Conservation (phyloP, 2,797 vertebrate genomes). For the Onychomys leucogaster region DNA sequence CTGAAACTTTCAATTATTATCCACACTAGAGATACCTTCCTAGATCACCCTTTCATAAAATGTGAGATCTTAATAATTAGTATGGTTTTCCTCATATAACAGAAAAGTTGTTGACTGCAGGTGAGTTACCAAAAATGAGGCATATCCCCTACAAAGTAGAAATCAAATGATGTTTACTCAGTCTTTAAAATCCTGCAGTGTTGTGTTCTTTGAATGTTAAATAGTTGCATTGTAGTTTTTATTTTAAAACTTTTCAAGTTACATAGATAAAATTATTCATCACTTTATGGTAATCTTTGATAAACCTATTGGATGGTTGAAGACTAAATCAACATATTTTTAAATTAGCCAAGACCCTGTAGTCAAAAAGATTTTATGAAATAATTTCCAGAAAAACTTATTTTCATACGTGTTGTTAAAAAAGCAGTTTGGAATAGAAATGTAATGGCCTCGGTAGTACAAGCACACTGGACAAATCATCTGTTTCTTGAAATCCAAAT, state of each 20-base stretch:
- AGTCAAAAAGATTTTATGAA: conserved; percentile 51
- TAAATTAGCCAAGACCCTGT: background rate
- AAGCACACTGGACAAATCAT: background rate
- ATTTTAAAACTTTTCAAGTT: background rate
- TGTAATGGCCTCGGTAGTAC: background rate
- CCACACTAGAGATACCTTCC: background rate
- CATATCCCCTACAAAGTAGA: conserved; percentile 75
- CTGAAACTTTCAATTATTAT: conserved; percentile 49
- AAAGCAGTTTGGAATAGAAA: conserved; percentile 34
- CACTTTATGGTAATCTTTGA: conserved; percentile 26
- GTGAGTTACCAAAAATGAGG: conserved; percentile 75
- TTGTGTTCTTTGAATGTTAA: conserved; percentile 49
- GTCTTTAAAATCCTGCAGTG: conserved; percentile 57
- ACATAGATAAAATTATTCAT: conserved; percentile 21
- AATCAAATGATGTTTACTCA: conserved; percentile 63
- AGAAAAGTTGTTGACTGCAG: conserved; percentile 70
- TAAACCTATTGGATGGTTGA: conserved; percentile 17
- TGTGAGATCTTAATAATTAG: conserved; percentile 49
- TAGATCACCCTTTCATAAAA: conserved; percentile 23
- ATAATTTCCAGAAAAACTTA: conserved; percentile 47
- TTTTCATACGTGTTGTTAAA: background rate
- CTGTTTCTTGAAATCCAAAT: conserved; percentile 21
- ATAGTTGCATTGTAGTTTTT: background rate
- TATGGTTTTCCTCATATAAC: conserved; percentile 49
- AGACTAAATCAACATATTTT: background rate